Conservation (phyloP, 2,113 vertebrate species). For the Axis porcinus region DNA sequence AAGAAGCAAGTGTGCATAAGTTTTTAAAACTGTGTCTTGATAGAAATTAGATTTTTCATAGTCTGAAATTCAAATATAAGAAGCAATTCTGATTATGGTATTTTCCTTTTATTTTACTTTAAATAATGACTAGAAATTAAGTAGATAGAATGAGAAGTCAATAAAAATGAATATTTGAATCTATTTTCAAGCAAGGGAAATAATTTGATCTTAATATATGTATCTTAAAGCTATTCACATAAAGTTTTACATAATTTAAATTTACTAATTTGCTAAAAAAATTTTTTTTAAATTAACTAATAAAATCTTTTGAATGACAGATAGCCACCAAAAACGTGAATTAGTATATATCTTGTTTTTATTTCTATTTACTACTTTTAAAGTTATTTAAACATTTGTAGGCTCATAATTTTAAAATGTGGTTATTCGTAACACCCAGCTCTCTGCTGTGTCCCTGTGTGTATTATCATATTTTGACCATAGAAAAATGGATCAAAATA, state of each 20-base stretch:
- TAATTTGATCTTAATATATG: background rate
- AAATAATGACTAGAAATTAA: background rate
- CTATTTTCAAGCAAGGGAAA: background rate
- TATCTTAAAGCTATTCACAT: background rate
- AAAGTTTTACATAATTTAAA: background rate
- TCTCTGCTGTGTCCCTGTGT: background rate
- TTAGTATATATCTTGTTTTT: background rate
- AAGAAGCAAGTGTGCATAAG: background rate
- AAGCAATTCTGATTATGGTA: background rate
- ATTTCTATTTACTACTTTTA: background rate
- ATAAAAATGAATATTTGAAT: background rate
- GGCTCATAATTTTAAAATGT: background rate
- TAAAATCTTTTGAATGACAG: background rate
- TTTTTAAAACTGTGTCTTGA: background rate
- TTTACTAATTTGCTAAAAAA: background rate
- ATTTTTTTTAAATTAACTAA: background rate
- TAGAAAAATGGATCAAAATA: background rate
- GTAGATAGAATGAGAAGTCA: background rate
- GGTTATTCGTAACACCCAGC: background rate
- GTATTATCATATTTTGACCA: background rate
- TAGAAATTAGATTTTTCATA: background rate
- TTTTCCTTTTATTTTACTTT: background rate
- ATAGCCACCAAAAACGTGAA: background rate
- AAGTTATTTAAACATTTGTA: background rate
- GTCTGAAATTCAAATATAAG: background rate